Evolutionary conservation across 1,140 invertebrate genomes (phyloP), one percentile per base, ranked within the genome.

Genomic region (Chrysomallon squamiferum): DNA sequence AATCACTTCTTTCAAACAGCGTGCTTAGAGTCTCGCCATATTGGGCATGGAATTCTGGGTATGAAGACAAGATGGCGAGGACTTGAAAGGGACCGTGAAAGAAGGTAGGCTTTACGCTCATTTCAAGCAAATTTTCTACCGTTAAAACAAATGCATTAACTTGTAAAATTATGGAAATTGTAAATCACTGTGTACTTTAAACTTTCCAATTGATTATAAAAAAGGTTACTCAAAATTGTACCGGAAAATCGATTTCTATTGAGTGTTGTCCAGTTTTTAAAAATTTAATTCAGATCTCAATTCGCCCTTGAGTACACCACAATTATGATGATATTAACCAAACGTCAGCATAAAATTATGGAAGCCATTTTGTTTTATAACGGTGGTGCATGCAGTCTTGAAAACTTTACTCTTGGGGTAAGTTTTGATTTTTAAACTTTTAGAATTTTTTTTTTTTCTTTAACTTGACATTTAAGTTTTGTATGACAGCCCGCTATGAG

Each of bases 11-110:
- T 54, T 27, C 50, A 25, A 54, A 54, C 50, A 22, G 45, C 57
- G 57, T 49, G 38, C 33, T 66, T 54, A 25, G 45, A 60, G 30
- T 38, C 49, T 57, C 64, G 64, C 64, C 64, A 66, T 66, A 33
- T 66, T 66, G 64, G 50, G 38, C 45, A 18, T 52, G 59, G 64
- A 66, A 66, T 66, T 57, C 64, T 66, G 64, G 64, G 64, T 60
- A 66, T 66, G 64, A 60, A 54, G 50, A 66, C 64, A 66, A 66
- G 64, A 66, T 66, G 64, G 64, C 64, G 64, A 66, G 47, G 27
- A 59, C 57, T 38, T 50, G 64, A 66, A 54, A 66, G 64, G 50
- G 50, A 30, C 64, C 58, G 64, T 45, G 4, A 41, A 49, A 66
- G 47, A 41, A 66, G 64, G 64, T 66, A 25, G 64, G 64, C 52